These are phyloP conservation scores for Thinocorus orbignyianus DNA, from an alignment of 2,113 vertebrate species.

Conservation along the genomic window DNA sequence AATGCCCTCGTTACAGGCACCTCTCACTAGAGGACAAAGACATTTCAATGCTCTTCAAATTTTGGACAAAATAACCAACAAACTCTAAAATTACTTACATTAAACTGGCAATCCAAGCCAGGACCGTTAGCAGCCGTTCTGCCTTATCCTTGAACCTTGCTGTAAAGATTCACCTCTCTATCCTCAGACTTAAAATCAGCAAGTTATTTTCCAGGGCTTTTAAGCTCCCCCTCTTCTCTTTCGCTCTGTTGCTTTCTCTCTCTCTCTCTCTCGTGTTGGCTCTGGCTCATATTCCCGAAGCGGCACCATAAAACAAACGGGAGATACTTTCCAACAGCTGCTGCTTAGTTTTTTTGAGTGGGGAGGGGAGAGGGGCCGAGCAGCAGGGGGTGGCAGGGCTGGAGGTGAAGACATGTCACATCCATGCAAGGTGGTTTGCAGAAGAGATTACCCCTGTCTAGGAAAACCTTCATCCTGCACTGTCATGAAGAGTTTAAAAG, in stretches of 20 bases:
- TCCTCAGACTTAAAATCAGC: not conserved
- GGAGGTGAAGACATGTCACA: not conserved
- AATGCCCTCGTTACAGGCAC: not conserved
- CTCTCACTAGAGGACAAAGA: not conserved
- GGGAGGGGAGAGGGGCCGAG: not conserved
- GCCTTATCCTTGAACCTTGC: not conserved
- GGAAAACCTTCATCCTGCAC: not conserved
- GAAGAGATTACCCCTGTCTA: not conserved
- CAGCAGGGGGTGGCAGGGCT: not conserved
- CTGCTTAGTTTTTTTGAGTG: not conserved
- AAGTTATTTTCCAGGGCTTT: not conserved
- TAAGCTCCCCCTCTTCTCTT: not conserved
- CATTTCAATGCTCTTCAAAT: not conserved
- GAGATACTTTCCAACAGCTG: conserved; percentile 55
- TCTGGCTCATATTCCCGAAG: conserved; percentile 50
- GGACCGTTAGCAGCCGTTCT: not conserved
- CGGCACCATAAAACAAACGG: not conserved
- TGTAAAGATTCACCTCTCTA: not conserved
- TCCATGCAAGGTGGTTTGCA: not conserved
- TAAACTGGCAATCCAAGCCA: not conserved
- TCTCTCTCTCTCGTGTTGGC: not conserved
- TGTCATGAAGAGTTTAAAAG: not conserved
- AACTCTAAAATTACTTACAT: not conserved
- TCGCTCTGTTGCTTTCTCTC: not conserved
- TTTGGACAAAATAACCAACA: not conserved